These are phyloP conservation scores for Apodemus sylvaticus DNA, from an alignment of 2,113 vertebrate species.

Conservation along the genomic window DNA sequence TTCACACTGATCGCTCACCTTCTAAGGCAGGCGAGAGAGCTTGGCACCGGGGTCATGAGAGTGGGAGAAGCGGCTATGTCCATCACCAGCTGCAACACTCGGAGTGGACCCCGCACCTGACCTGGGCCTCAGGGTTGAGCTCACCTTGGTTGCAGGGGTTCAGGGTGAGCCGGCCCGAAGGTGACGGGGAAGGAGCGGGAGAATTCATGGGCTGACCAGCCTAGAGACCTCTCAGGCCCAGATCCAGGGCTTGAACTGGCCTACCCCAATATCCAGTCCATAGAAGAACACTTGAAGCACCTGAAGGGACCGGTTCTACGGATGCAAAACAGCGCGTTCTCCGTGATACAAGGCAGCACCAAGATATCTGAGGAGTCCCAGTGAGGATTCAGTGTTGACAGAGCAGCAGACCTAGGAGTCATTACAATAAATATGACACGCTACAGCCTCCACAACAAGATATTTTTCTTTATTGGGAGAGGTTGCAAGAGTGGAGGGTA, in stretches of 20 bases:
- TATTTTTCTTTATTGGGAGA: background rate
- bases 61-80: background rate
- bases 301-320: background rate
- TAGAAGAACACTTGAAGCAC: background rate
- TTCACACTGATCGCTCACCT: background rate
- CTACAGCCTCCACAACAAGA: background rate
- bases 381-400: background rate
- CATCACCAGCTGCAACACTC: background rate
- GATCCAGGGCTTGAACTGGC: background rate
- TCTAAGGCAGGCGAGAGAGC: background rate
- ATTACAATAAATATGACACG: background rate
- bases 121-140: background rate
- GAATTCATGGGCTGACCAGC: background rate
- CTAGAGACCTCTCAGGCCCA: background rate
- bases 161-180: background rate
- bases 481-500: background rate
- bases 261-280: background rate
- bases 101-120: background rate
- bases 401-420: background rate
- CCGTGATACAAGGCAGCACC: background rate
- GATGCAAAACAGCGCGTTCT: background rate
- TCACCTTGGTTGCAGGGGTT: background rate
- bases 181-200: background rate
- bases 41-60: background rate
- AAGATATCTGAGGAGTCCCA: background rate